These are phyloP conservation scores for Camelus dromedarius DNA, from an alignment of 2,113 vertebrate genomes.

Conservation along the genomic window DNA sequence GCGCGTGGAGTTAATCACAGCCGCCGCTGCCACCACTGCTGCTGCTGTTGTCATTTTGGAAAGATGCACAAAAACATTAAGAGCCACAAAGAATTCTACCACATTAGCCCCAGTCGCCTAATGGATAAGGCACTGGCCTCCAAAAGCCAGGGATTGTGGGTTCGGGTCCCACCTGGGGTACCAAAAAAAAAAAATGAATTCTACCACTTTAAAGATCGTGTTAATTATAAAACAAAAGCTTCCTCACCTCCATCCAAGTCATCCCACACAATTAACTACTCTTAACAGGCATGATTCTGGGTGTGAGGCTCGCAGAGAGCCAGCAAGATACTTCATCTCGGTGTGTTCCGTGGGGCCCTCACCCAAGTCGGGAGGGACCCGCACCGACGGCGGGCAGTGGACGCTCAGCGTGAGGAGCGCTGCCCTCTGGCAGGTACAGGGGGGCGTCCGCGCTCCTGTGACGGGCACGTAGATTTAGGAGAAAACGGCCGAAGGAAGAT, in stretches of 20 bases:
- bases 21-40: background rate
- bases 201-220: background rate
- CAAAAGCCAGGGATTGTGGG: background rate
- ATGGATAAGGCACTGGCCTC: constrained; percentile 89
- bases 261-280: background rate
- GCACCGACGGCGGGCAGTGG: no score
- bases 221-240: background rate
- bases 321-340: background rate
- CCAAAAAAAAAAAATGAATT: no score
- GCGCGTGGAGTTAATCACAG: background rate
- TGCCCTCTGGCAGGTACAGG: no score
- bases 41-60: background rate
- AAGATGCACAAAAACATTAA: background rate
- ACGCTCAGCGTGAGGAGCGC: no score
- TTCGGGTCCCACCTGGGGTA: no score
- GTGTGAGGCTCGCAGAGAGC: background rate
- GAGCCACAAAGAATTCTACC: background rate
- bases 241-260: background rate
- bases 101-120: constrained; percentile 83
- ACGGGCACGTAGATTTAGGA: no score
- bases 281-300: background rate
- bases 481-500: background rate
- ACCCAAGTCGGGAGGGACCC: no score
- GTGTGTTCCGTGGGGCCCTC: background rate
- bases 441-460: no score